Evolutionary conservation across 1,140 invertebrate genomes (phyloP).

Genomic region (Drosophila chauvacae): DNA sequence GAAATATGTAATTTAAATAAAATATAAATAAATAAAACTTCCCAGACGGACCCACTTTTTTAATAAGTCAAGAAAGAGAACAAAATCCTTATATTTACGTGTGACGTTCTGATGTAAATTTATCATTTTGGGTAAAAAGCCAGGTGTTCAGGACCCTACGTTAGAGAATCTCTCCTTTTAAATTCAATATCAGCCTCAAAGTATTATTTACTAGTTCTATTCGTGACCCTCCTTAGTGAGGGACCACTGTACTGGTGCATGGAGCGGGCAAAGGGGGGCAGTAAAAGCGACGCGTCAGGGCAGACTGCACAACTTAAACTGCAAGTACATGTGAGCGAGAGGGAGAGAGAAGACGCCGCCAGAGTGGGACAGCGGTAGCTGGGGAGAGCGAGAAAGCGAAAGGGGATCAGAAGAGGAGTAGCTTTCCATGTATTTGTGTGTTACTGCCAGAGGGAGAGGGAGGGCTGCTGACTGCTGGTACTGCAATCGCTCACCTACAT

Average conservation of each 20-base stretch:
- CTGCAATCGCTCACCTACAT: conserved; percentile 33
- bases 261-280: conserved; percentile 5
- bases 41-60: too few relatives aligned
- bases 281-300: conserved; percentile 69
- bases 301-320: conserved; percentile 71
- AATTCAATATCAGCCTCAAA: too few relatives aligned
- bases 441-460: conserved; percentile 23
- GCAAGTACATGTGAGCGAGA: conserved; percentile 28
- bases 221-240: neutral
- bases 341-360: neutral
- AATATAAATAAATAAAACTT: too few relatives aligned
- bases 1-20: too few relatives aligned
- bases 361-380: neutral
- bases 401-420: conserved; percentile 50
- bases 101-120: too few relatives aligned
- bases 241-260: conserved; percentile 15
- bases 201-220: neutral
- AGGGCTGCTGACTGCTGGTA: neutral
- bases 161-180: too few relatives aligned
- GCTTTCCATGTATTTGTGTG: neutral
- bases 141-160: too few relatives aligned
- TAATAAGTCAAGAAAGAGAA: too few relatives aligned
- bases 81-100: too few relatives aligned
- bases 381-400: conserved; percentile 31
- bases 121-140: too few relatives aligned